Conservation (phyloP, 2,888 invertebrate genomes). For the Hirtodrosophila alboralis region DNA sequence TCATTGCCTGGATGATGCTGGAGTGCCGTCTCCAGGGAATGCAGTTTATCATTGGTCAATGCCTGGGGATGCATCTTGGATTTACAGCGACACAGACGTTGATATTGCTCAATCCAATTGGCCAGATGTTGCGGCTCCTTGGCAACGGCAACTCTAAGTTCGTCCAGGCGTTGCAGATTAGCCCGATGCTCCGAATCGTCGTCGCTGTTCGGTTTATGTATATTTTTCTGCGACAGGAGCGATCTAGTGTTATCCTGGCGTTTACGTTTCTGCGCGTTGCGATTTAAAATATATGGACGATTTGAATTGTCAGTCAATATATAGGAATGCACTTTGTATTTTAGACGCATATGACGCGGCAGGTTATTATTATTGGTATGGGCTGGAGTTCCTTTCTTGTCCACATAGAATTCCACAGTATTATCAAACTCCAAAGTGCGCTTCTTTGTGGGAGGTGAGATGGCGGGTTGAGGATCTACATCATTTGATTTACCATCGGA, state of each 20-base stretch:
- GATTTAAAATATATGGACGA: too few relatives aligned
- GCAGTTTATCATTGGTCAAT: constrained; percentile 86
- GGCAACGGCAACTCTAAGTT: constrained; percentile 22
- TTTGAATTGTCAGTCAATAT: too few relatives aligned
- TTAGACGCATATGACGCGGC: constrained; percentile 87
- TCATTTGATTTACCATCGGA: constrained; percentile 1
- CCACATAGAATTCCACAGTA: constrained; percentile 86
- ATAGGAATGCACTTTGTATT: constrained; percentile 85
- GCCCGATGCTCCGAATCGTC: too few relatives aligned
- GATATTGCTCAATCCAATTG: constrained; percentile 87
- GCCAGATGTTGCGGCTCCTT: constrained; percentile 82
- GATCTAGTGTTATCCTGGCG: too few relatives aligned
- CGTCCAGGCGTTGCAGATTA: constrained; percentile 83
- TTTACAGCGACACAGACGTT: constrained; percentile 85
- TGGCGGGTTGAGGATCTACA: background rate
- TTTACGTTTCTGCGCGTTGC: too few relatives aligned
- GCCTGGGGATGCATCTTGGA: constrained; percentile 78
- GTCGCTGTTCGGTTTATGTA: too few relatives aligned
- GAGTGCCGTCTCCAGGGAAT: constrained; percentile 87
- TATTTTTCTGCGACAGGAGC: too few relatives aligned
- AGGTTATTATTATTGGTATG: constrained; percentile 87
- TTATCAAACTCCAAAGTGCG: constrained; percentile 71
- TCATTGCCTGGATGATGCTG: constrained; percentile 86
- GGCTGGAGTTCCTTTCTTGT: constrained; percentile 86
- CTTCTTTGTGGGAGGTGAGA: background rate